Evolutionary conservation across 2,888 invertebrate genomes (phyloP), one percentile per base, ranked within the genome.

Genomic region (Meghimatium bilineatum): DNA sequence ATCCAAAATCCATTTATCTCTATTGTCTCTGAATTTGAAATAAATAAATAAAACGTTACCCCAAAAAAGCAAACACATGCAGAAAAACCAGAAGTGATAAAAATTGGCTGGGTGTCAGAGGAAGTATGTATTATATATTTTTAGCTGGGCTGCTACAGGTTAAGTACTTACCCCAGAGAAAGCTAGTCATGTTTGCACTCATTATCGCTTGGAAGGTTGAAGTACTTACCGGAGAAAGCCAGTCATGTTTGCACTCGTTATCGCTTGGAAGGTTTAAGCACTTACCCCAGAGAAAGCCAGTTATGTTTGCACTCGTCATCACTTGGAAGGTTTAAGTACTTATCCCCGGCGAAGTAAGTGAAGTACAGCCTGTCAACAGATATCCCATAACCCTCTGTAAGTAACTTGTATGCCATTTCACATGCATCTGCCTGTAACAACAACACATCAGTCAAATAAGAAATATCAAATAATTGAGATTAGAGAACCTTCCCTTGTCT

Each of bases 281-380:
- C 90, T 90, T 93, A 94, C 98, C 99, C 95, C 95, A 96, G 93
- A 95, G 95, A 94, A 34, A 95, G 92, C 96, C 96, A 96, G 84
- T 96, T 95, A 88, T 97, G 95, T 93, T 96, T 96, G 93, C 99
- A 98, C 93, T 99, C 99, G 67, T 96, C 94, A 94, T 99, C 99
- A 29, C 99, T 97, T 89, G 96, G 96, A 63, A 99, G 95, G 0
- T 97, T 97, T 87, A 96, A 94, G 87, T 95, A 95, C 87, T 95
- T 93, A 94, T 98, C 96, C 1, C 99, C 99, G 69, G 99, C 99
- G 95, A 99, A 99, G 94, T 99, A 99, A 2, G 99, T 99, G 0
- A 99, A 98, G 95, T 99, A 99, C 75, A 99, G 94, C 82, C 98
- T 95, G 86, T 98, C 97, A 81, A 95, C 95, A 32, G 97, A 96